phyloP scores from a whole-genome alignment of 2,797 vertebrate species.

The Argya squamiceps region DNA sequence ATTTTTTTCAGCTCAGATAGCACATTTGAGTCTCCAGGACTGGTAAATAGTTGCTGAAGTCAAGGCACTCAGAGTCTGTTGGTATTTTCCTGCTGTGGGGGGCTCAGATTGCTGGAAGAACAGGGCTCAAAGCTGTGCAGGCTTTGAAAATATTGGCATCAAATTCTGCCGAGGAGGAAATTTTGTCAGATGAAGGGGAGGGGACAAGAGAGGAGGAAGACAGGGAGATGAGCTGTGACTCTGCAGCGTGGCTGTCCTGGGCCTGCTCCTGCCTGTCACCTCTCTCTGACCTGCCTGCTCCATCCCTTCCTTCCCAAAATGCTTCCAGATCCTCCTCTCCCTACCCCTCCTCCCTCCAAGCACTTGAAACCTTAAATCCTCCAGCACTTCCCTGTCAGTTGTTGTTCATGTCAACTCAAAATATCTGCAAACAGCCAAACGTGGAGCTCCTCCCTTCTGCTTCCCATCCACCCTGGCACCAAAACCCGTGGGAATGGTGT shows the following conservation, averaged over 20 bases:
- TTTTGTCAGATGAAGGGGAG: not conserved
- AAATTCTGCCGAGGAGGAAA: not conserved
- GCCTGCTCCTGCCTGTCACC: not conserved
- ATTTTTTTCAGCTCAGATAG: not conserved
- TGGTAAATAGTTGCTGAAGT: not conserved
- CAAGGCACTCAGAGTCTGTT: not conserved
- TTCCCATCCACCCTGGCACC: not conserved
- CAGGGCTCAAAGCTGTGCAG: fast-evolving
- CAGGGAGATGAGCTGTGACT: not conserved
- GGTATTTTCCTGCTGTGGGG: not conserved
- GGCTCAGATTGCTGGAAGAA: not conserved
- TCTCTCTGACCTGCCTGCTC: not conserved
- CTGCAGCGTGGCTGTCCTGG: fast-evolving
- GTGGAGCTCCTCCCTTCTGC: not conserved
- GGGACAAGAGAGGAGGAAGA: not conserved
- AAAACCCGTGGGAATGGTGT: not conserved
- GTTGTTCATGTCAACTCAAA: not conserved
- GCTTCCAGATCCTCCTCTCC: not conserved
- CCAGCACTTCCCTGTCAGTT: not conserved
- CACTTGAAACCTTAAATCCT: not conserved
- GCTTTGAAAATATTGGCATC: not conserved
- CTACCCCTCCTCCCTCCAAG: not conserved
- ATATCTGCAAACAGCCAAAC: not conserved
- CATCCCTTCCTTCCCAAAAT: not conserved
- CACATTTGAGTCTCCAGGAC: not conserved